Percentiles rank a stretch among this genome's conserved stretches.
Evolutionary conservation across 1,140 invertebrate genomes (phyloP).

Genomic region (Wasmannia auropunctata): DNA sequence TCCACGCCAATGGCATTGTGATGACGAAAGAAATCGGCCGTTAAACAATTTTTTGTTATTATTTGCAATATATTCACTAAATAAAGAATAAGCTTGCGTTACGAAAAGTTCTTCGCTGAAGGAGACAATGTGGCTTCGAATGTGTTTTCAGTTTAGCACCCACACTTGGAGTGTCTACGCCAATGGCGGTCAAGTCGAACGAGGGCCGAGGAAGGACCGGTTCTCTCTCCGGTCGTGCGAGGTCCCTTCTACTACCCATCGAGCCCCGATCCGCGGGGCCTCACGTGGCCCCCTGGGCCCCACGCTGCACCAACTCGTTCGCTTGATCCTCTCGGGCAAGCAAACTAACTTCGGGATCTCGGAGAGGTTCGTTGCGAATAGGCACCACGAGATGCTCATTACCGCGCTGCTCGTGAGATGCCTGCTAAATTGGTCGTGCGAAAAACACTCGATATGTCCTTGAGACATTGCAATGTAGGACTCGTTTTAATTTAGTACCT

Average conservation of each 20-base stretch:
- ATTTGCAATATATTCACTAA: constrained; percentile 42
- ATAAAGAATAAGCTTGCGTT: not conserved
- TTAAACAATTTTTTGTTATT: not conserved
- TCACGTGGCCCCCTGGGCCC: constrained; percentile 54
- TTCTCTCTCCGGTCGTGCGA: constrained; percentile 71
- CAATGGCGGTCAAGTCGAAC: constrained; percentile 65
- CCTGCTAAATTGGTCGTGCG: not conserved
- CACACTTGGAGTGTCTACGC: constrained; percentile 69
- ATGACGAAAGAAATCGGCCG: not conserved
- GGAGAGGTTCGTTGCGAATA: constrained; percentile 55
- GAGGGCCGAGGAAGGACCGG: constrained; percentile 70
- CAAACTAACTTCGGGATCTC: constrained; percentile 55
- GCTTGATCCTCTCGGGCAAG: constrained; percentile 41
- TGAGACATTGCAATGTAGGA: not conserved
- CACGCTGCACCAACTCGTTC: constrained; percentile 53
- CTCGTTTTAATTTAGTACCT: not conserved
- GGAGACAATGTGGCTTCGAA: constrained; percentile 1
- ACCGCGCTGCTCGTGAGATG: constrained; percentile 39
- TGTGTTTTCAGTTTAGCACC: constrained; percentile 60
- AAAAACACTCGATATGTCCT: not conserved
- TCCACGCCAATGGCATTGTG: constrained; percentile 1
- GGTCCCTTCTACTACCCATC: constrained; percentile 62
- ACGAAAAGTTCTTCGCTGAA: constrained; percentile 11
- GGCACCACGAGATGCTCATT: constrained; percentile 59
- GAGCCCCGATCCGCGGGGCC: constrained; percentile 48